These are phyloP conservation scores for Mola mola DNA, from an alignment of 2,113 vertebrate genomes.

Conservation along the genomic window DNA sequence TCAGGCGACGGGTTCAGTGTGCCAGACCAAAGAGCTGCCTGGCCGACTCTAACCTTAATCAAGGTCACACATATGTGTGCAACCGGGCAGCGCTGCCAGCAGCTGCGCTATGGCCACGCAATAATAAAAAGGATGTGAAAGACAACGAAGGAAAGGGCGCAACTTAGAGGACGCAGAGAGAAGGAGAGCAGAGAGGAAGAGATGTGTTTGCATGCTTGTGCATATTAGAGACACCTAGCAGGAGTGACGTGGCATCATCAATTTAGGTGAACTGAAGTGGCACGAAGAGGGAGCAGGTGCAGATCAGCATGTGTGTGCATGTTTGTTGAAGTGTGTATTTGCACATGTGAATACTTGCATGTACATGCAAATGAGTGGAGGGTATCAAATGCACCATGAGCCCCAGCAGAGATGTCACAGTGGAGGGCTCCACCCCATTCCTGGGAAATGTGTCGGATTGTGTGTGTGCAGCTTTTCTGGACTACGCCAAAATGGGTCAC, in stretches of 20 bases:
- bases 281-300: conserved; percentile 74
- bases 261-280: conserved; percentile 77
- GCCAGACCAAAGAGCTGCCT: conserved; percentile 46
- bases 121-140: conserved; percentile 34
- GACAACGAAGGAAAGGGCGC: conserved; percentile 36
- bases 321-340: conserved; percentile 39
- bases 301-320: conserved; percentile 53
- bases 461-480: conserved; percentile 7
- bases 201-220: conserved; percentile 9
- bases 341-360: conserved; percentile 31
- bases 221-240: conserved; percentile 21
- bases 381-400: conserved; percentile 40
- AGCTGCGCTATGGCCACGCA: conserved; percentile 52
- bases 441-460: conserved; percentile 31
- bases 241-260: conserved; percentile 73
- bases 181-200: conserved; percentile 13
- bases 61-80: conserved; percentile 55
- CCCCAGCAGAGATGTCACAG: conserved; percentile 65
- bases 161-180: conserved; percentile 51
- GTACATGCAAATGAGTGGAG: conserved; percentile 53
- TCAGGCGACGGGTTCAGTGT: conserved; percentile 44
- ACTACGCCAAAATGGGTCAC: neutral
- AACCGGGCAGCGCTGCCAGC: conserved; percentile 15
- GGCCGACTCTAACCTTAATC: conserved; percentile 47
- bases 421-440: conserved; percentile 63